Conservation (phyloP, 2,888 invertebrate species). For the Gisinianus flammeolus region DNA sequence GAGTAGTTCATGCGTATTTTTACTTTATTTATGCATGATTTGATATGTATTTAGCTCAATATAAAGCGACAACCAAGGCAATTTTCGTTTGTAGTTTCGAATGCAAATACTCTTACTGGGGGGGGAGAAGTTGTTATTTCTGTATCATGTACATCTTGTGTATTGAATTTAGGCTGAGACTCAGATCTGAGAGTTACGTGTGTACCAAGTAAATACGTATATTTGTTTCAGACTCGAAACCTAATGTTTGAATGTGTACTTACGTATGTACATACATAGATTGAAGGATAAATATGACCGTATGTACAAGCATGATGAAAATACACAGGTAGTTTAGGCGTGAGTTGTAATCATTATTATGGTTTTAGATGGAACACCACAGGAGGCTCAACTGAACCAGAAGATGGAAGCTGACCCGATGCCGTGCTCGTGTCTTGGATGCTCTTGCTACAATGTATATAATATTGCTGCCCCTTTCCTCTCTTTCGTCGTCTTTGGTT, state of each 20-base stretch:
- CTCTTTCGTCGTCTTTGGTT: background rate
- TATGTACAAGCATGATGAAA: no score
- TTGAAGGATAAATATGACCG: no score
- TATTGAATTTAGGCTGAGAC: no score
- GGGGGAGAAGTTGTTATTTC: background rate
- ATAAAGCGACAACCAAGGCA: background rate
- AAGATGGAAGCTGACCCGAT: background rate
- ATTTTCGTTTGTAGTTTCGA: no score
- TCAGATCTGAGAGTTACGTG: no score
- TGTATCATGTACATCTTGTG: no score
- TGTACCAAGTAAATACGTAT: no score
- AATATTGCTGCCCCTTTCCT: background rate
- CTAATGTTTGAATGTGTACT: no score
- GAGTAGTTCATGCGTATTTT: background rate
- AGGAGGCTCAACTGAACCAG: background rate
- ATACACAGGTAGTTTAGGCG: background rate
- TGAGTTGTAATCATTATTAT: constrained; percentile 6
- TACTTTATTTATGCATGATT: background rate
- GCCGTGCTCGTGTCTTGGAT: constrained; percentile 2
- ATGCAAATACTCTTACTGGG: background rate
- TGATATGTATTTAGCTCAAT: background rate
- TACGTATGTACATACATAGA: no score
- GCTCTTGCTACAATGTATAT: background rate
- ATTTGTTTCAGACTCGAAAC: no score
- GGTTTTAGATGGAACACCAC: constrained; percentile 19